phyloP scores from a whole-genome alignment of 1,140 invertebrate genomes.

The Spodoptera frugiperda region DNA sequence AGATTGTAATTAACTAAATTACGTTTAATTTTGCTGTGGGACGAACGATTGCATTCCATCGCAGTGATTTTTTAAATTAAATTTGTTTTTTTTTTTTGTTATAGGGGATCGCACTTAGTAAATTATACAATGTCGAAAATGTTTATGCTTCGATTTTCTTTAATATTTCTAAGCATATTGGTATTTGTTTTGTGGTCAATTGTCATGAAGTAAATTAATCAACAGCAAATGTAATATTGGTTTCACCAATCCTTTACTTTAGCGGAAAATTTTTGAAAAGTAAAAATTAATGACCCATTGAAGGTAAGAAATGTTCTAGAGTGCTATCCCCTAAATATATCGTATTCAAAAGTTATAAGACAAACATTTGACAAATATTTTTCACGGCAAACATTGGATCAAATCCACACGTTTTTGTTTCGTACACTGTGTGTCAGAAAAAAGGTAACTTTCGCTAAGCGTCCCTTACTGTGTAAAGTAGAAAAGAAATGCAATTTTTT shows the following conservation, averaged over 20 bases:
- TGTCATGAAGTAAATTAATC: too few relatives aligned
- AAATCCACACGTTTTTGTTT: not conserved
- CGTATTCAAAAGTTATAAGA: not conserved
- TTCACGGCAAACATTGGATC: not conserved
- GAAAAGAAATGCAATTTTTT: constrained; percentile 7
- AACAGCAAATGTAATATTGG: too few relatives aligned
- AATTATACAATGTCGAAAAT: too few relatives aligned
- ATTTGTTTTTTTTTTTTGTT: not conserved
- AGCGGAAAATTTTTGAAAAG: too few relatives aligned
- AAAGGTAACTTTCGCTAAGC: not conserved
- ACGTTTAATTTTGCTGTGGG: constrained; percentile 19
- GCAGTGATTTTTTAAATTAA: not conserved
- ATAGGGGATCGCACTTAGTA: too few relatives aligned
- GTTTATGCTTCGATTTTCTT: too few relatives aligned
- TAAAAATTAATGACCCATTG: too few relatives aligned
- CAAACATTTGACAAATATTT: not conserved
- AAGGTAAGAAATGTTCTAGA: too few relatives aligned
- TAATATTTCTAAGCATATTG: too few relatives aligned
- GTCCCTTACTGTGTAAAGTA: not conserved
- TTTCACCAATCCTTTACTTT: too few relatives aligned
- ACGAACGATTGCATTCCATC: constrained; percentile 13
- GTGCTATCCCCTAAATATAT: too few relatives aligned
- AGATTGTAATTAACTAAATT: not conserved
- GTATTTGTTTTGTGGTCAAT: too few relatives aligned
- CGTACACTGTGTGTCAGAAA: not conserved